A percentile compares a stretch with the other conserved stretches of the same genome.
These are phyloP conservation scores for Hypotaenidia philippensis DNA, from an alignment of 2,797 vertebrate genomes.

Conservation along the genomic window DNA sequence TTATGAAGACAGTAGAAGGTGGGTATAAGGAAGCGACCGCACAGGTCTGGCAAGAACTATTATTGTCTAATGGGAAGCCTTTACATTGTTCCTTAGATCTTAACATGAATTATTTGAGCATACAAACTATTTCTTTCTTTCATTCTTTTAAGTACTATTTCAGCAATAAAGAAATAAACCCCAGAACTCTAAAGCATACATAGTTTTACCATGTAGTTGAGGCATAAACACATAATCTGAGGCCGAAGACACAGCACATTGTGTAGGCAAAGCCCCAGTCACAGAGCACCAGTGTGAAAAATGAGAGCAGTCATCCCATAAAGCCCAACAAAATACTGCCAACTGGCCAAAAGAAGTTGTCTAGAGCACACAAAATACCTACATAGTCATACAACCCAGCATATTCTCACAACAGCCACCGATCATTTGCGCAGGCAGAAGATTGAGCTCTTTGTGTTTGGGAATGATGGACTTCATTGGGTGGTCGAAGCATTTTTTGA, in stretches of 20 bases:
- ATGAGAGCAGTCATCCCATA: not conserved
- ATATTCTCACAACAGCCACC: fast-evolving
- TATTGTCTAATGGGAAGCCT: not conserved
- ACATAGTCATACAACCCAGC: not conserved
- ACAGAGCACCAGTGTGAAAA: not conserved
- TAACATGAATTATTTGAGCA: not conserved
- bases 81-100: not conserved
- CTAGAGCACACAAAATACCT: not conserved
- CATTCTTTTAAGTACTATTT: not conserved
- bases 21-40: not conserved
- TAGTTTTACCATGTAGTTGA: not conserved
- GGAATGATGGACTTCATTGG: not conserved
- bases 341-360: not conserved
- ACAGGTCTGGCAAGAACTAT: not conserved
- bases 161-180: not conserved
- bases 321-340: not conserved
- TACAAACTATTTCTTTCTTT: not conserved
- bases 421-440: not conserved
- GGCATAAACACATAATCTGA: not conserved
- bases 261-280: not conserved
- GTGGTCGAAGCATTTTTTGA: not conserved
- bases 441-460: not conserved
- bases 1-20: not conserved
- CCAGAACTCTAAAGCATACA: not conserved
- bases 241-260: not conserved